Percentiles rank a stretch among this genome's conserved stretches.
Evolutionary conservation across 1,140 invertebrate species (phyloP).

Genomic region (Vanessa tameamea): DNA sequence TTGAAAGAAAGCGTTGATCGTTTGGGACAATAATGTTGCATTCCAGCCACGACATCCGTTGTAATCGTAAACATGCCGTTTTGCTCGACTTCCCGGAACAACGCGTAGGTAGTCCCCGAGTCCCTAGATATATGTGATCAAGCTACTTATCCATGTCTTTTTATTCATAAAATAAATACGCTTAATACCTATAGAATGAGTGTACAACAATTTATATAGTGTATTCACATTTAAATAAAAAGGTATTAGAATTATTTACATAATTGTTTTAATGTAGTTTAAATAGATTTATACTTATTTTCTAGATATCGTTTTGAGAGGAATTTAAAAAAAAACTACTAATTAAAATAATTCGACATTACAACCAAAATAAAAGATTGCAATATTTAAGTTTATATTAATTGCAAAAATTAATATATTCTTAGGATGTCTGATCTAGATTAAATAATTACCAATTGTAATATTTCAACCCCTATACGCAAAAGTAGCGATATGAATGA

Average conservation of each 20-base stretch:
- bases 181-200: too few relatives aligned
- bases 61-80: slow-evolving; percentile 73
- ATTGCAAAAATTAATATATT: too few relatives aligned
- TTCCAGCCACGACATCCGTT: slow-evolving; percentile 68
- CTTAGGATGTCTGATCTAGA: slow-evolving; percentile 50
- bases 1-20: slow-evolving; percentile 57
- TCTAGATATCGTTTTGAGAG: too few relatives aligned
- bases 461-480: slow-evolving; percentile 33
- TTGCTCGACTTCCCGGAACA: slow-evolving; percentile 73
- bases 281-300: too few relatives aligned
- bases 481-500: slow-evolving; percentile 52
- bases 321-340: too few relatives aligned
- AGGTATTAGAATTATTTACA: too few relatives aligned
- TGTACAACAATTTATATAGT: too few relatives aligned
- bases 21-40: slow-evolving; percentile 61
- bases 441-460: slow-evolving; percentile 18
- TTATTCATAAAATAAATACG: background rate
- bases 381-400: too few relatives aligned
- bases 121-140: slow-evolving; percentile 47
- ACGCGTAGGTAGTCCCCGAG: slow-evolving; percentile 59
- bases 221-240: too few relatives aligned
- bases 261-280: too few relatives aligned
- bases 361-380: too few relatives aligned
- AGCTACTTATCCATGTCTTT: slow-evolving; percentile 26
- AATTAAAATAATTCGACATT: too few relatives aligned